These are phyloP conservation scores for Xanthostigma xanthostigma DNA, from an alignment of 2,888 invertebrate genomes.

Conservation along the genomic window DNA sequence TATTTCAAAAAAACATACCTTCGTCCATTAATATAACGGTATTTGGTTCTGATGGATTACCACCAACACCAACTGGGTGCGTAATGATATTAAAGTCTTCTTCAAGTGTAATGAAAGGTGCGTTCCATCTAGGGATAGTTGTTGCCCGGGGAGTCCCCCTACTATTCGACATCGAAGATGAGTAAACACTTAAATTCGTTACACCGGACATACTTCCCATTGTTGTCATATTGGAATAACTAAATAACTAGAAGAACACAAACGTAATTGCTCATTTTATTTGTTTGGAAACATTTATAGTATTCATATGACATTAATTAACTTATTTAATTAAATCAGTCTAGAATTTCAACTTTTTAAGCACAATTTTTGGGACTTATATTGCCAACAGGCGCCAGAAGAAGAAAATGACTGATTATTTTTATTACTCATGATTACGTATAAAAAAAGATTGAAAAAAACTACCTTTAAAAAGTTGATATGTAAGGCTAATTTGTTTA, in stretches of 20 bases:
- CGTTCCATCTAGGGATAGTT: conserved; percentile 61
- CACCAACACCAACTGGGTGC: conserved; percentile 45
- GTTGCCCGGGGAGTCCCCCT: conserved; percentile 49
- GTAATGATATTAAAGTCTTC: conserved; percentile 93
- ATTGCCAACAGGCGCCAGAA: too few species aligned
- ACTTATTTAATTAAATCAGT: too few species aligned
- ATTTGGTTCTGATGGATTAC: conserved; percentile 43
- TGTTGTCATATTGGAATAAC: conserved; percentile 76
- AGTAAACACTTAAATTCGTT: conserved; percentile 73
- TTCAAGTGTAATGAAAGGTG: conserved; percentile 77
- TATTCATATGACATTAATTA: too few species aligned
- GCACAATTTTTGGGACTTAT: too few species aligned
- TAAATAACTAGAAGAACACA: conserved; percentile 59
- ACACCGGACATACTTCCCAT: conserved; percentile 67
- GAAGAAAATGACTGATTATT: not conserved
- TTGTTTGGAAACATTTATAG: too few species aligned
- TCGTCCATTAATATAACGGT: conserved; percentile 69
- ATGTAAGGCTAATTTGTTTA: not conserved
- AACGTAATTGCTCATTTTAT: not conserved
- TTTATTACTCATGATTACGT: not conserved
- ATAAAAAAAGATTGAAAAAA: too few species aligned
- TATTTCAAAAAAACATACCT: conserved; percentile 31
- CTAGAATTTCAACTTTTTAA: too few species aligned
- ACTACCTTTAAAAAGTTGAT: not conserved
- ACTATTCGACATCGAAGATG: conserved; percentile 54